A percentile compares a stretch with the other conserved stretches of the same genome.
phyloP scores from a whole-genome alignment of 2,113 vertebrate species.

The Rhineura floridana region DNA sequence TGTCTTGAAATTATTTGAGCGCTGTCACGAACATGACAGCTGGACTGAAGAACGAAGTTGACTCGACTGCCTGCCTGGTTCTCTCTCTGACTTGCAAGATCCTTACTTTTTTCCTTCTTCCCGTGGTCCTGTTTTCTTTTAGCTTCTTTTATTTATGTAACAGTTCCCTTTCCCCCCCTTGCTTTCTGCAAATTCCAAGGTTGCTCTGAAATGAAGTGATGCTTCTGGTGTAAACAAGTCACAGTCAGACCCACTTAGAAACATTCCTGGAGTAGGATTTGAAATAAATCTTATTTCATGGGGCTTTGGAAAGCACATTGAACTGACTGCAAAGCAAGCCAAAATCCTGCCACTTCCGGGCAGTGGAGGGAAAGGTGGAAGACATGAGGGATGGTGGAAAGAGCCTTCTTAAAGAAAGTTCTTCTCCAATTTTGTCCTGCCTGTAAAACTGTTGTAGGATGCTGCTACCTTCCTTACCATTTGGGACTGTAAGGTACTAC shows the following conservation, averaged over 20 bases:
- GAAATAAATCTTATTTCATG: conserved; percentile 40
- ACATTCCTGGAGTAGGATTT: conserved; percentile 33
- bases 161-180: conserved; percentile 21
- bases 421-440: not conserved
- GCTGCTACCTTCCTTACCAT: not conserved
- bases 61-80: not conserved
- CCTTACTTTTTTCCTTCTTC: not conserved
- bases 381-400: not conserved
- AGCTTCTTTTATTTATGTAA: conserved; percentile 38
- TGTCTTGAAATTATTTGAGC: fast-evolving
- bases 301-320: not conserved
- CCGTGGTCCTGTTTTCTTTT: conserved; percentile 4
- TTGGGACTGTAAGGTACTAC: not conserved
- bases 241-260: conserved; percentile 28
- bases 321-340: not conserved
- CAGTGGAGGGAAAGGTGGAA: not conserved
- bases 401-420: fast-evolving
- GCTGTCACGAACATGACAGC: not conserved
- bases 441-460: not conserved
- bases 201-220: not conserved
- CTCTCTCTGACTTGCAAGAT: not conserved
- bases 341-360: not conserved
- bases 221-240: conserved; percentile 60
- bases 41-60: not conserved
- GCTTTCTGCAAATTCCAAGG: conserved; percentile 34